These are phyloP conservation scores for Epiblema foenella DNA, from an alignment of 2,888 invertebrate genomes.

Conservation along the genomic window DNA sequence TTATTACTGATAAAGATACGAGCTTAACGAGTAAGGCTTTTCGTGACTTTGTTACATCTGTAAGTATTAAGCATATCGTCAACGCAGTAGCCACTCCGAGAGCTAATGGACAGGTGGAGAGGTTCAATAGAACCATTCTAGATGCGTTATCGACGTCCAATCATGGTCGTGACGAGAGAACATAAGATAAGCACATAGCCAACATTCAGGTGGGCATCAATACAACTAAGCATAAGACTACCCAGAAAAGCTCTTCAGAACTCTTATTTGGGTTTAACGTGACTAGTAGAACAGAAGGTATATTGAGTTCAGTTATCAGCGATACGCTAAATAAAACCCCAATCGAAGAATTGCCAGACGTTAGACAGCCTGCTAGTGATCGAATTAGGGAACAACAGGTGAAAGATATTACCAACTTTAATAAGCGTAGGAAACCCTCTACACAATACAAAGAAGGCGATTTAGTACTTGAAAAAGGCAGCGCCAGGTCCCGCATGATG, in stretches of 20 bases:
- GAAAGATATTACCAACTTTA: too few species aligned
- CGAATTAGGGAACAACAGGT: too few species aligned
- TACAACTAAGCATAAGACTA: constrained; percentile 41
- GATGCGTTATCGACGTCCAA: constrained; percentile 1
- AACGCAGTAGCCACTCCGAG: constrained; percentile 16
- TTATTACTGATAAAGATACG: constrained; percentile 1
- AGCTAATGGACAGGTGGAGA: constrained; percentile 16
- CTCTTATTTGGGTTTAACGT: constrained; percentile 45
- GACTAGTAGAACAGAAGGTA: background rate
- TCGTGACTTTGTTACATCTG: background rate
- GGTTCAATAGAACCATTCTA: background rate
- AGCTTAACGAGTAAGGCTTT: constrained; percentile 9
- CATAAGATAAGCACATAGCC: constrained; percentile 44
- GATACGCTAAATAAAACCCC: background rate
- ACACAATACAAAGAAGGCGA: background rate
- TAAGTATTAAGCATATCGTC: background rate
- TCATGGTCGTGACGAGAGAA: background rate
- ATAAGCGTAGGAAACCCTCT: background rate
- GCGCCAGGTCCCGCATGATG: background rate
- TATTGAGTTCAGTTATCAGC: background rate
- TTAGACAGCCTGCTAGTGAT: background rate
- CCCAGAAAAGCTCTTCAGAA: constrained; percentile 46
- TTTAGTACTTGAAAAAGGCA: background rate
- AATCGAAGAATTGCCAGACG: too few species aligned
- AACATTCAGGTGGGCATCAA: constrained; percentile 47